Percentiles rank a stretch among this genome's conserved stretches.
Conservation (phyloP, 1,140 invertebrate genomes). For the Aporrectodea caliginosa region DNA sequence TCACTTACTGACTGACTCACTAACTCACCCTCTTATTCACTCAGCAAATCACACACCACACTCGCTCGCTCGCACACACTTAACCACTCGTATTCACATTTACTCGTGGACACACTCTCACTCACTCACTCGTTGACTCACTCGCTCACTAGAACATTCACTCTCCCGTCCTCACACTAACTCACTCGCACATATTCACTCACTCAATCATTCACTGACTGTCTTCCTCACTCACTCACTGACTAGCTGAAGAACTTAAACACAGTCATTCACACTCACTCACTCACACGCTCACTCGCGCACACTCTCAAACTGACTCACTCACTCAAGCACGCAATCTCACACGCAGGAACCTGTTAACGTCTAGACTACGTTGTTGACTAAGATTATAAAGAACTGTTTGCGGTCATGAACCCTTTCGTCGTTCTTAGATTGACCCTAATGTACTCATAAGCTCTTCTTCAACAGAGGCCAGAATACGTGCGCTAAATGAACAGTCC, state of each 20-base stretch:
- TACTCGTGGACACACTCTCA: neutral
- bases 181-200: neutral
- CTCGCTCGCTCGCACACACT: neutral
- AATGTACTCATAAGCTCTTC: no score
- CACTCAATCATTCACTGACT: neutral
- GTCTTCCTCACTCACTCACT: neutral
- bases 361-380: no score
- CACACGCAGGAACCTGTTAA: no score
- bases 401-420: no score
- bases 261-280: neutral
- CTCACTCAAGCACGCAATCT: no score
- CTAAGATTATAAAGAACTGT: no score
- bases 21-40: constrained; percentile 9
- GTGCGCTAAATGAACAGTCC: no score
- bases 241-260: neutral
- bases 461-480: no score
- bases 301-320: neutral
- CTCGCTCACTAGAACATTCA: neutral
- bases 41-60: no score
- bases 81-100: neutral
- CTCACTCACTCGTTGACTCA: neutral
- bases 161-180: neutral
- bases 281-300: neutral
- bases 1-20: constrained; percentile 14
- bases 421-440: no score